Conservation (phyloP, 2,113 vertebrate genomes). For the Ellobius talpinus region DNA sequence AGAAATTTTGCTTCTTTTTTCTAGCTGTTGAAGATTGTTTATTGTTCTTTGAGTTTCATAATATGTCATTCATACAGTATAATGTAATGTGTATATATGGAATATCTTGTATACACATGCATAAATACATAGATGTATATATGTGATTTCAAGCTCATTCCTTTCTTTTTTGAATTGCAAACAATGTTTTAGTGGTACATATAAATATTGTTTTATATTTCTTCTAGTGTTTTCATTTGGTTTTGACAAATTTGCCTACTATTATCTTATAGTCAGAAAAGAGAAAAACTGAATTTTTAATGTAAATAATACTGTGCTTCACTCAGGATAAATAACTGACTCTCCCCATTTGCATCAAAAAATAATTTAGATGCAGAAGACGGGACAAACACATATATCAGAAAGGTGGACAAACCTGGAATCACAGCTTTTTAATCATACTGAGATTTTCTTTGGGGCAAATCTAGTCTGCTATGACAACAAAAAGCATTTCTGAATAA, state of each 20-base stretch:
- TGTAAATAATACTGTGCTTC: slow-evolving; percentile 67
- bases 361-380: slow-evolving; percentile 79
- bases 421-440: no score
- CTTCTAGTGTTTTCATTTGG: slow-evolving; percentile 81
- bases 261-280: slow-evolving; percentile 54
- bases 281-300: slow-evolving; percentile 57
- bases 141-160: slow-evolving; percentile 8
- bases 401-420: not conserved
- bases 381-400: slow-evolving; percentile 49
- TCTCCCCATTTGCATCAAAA: slow-evolving; percentile 73
- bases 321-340: slow-evolving; percentile 76
- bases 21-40: slow-evolving; percentile 9
- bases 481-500: slow-evolving; percentile 41
- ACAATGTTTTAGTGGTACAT: slow-evolving; percentile 1
- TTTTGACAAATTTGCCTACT: slow-evolving; percentile 82
- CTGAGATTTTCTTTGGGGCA: not conserved
- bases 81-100: not conserved
- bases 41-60: not conserved
- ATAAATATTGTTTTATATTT: slow-evolving; percentile 68
- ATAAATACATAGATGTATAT: no score
- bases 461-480: not conserved
- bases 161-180: not conserved
- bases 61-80: not conserved
- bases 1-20: slow-evolving; percentile 55
- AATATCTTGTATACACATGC: not conserved